Percentiles rank a stretch among this genome's conserved stretches.
These are phyloP conservation scores for Macrophya alboannulata DNA, from an alignment of 2,888 invertebrate genomes.

Conservation along the genomic window DNA sequence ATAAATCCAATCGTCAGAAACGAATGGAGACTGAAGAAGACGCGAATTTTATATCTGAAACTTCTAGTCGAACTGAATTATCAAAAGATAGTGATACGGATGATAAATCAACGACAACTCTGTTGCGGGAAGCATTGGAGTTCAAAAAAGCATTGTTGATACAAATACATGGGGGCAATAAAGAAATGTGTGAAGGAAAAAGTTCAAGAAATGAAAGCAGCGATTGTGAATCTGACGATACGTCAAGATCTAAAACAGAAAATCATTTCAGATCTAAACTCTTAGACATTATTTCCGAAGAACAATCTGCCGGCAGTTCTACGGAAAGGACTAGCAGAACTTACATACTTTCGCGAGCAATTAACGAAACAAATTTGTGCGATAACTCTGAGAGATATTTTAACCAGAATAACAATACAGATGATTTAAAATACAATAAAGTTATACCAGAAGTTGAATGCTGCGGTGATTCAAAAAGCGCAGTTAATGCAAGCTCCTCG, in stretches of 20 bases:
- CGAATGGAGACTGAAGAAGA: constrained; percentile 64
- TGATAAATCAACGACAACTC: constrained; percentile 64
- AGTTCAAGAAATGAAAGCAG: constrained; percentile 49
- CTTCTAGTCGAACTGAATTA: constrained; percentile 63
- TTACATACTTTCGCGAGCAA: constrained; percentile 32
- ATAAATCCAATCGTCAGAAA: not conserved
- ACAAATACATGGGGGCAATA: constrained; percentile 63
- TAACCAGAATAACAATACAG: not conserved
- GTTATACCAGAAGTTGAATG: constrained; percentile 28
- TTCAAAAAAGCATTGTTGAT: constrained; percentile 67
- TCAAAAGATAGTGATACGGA: constrained; percentile 67
- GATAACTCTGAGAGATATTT: not conserved
- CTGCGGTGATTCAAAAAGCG: constrained; percentile 26
- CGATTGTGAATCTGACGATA: constrained; percentile 56
- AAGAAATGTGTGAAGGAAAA: not conserved
- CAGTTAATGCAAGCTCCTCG: constrained; percentile 55
- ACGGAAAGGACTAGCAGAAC: constrained; percentile 62
- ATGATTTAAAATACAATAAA: not conserved
- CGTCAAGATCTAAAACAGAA: constrained; percentile 54
- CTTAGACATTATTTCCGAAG: constrained; percentile 72
- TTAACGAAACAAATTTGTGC: constrained; percentile 15
- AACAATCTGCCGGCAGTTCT: constrained; percentile 69
- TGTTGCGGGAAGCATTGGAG: constrained; percentile 68
- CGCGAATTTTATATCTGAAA: constrained; percentile 52
- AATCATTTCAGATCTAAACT: constrained; percentile 65